phyloP scores from a whole-genome alignment of 1,140 invertebrate genomes.

The Argopecten irradians region DNA sequence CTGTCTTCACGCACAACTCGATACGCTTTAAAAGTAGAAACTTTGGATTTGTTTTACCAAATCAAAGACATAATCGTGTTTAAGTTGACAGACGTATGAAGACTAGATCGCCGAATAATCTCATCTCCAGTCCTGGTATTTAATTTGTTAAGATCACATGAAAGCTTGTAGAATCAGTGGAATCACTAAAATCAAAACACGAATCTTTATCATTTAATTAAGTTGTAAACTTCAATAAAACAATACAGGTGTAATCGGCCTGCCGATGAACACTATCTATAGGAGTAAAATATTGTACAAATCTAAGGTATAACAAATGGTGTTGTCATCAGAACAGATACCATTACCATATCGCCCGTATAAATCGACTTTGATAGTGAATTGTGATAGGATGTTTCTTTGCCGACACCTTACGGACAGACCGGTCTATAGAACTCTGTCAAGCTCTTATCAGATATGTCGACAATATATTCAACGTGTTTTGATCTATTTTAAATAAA shows the following conservation, averaged over 20 bases:
- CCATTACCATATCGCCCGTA: background rate
- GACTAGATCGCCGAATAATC: background rate
- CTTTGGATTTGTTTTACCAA: background rate
- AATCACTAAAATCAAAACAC: conserved; percentile 1
- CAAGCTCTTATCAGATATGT: background rate
- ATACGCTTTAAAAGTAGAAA: conserved; percentile 5
- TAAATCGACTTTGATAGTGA: background rate
- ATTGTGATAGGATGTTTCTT: background rate
- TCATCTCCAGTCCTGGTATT: background rate
- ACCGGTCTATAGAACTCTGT: background rate
- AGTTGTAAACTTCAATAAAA: background rate
- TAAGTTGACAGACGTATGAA: background rate
- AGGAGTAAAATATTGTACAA: background rate
- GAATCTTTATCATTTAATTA: background rate
- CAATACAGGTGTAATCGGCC: background rate
- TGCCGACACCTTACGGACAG: background rate
- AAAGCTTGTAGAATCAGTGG: background rate
- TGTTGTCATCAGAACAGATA: background rate
- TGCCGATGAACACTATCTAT: background rate
- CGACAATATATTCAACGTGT: background rate
- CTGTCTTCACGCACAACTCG: background rate
- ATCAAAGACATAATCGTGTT: background rate
- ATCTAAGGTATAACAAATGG: background rate
- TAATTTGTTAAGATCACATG: conserved; percentile 2
- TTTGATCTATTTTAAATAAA: background rate